Conservation (phyloP, 2,113 vertebrate species). For the Labrus mixtus region DNA sequence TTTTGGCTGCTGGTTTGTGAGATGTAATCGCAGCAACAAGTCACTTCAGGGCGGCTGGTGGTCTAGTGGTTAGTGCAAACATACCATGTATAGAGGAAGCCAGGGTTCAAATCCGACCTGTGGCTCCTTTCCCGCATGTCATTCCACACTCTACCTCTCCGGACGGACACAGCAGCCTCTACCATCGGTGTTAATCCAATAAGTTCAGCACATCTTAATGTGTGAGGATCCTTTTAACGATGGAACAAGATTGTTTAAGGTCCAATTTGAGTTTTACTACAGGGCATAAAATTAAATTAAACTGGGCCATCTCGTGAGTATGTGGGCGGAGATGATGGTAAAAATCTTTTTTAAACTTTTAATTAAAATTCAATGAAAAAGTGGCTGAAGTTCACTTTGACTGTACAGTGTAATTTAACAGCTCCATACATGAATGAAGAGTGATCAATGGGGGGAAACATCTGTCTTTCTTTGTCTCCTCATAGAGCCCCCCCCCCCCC, state of each 20-base stretch:
- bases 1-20: no score
- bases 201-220: no score
- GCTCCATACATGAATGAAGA: background rate
- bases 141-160: no score
- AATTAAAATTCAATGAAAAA: background rate
- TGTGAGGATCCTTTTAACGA: background rate
- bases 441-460: background rate
- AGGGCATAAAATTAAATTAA: background rate
- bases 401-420: background rate
- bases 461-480: background rate
- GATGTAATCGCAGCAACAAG: no score
- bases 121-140: no score
- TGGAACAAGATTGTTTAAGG: background rate
- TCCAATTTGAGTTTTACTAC: background rate
- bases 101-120: no score
- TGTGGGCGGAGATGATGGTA: background rate
- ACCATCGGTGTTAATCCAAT: no score
- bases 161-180: no score
- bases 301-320: background rate
- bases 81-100: no score
- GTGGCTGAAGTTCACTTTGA: background rate
- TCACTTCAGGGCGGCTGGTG: no score
- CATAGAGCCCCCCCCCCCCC: background rate
- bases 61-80: no score
- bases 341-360: background rate